Evolutionary conservation across 2,797 vertebrate genomes (phyloP).

Genomic region (Menidia menidia): DNA sequence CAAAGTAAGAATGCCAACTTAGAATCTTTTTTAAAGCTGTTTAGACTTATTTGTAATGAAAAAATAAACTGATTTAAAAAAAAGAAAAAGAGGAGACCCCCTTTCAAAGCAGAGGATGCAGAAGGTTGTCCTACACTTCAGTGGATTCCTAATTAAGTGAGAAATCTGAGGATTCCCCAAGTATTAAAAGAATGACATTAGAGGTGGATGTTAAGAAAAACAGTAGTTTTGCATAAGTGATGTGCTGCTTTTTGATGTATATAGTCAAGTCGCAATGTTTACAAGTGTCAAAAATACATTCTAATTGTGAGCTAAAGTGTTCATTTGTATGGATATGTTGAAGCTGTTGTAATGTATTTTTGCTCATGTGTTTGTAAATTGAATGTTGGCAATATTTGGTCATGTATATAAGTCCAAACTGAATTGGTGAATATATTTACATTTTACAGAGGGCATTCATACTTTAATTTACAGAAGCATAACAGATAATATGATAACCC

Average conservation of each 20-base stretch:
- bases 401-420: conserved; percentile 60
- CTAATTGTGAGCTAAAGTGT: conserved; percentile 71
- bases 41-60: conserved; percentile 2
- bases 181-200: conserved; percentile 43
- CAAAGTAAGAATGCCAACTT: conserved; percentile 37
- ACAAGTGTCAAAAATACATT: conserved; percentile 76
- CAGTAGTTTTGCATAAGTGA: conserved; percentile 62
- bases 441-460: conserved; percentile 46
- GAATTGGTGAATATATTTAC: conserved; percentile 50
- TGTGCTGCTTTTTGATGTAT: conserved; percentile 80
- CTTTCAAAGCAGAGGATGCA: conserved; percentile 37
- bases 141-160: conserved; percentile 56
- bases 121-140: conserved; percentile 40
- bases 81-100: conserved; percentile 30
- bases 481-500: conserved; percentile 22
- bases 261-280: conserved; percentile 83
- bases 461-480: conserved; percentile 44
- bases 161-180: conserved; percentile 45
- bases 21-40: conserved; percentile 21
- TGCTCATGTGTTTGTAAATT: conserved; percentile 52
- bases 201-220: conserved; percentile 54
- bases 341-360: conserved; percentile 59
- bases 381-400: conserved; percentile 60
- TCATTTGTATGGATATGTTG: conserved; percentile 62
- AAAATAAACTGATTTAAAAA: background rate